Conservation (phyloP, 2,797 vertebrate species). For the Sylvilagus floridanus region DNA sequence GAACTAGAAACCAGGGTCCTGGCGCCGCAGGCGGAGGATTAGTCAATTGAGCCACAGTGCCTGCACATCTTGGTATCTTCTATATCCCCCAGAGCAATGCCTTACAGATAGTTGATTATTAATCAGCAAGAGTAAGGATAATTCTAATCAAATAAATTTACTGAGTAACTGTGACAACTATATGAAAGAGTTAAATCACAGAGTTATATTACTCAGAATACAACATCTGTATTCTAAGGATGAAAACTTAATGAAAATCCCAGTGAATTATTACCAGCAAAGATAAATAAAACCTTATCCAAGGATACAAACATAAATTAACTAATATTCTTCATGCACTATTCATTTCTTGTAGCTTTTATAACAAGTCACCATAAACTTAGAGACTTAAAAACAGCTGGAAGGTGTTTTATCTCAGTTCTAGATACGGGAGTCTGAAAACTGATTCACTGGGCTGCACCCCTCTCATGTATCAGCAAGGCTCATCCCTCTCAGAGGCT, state of each 20-base stretch:
- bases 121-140: background rate
- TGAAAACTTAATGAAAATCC: background rate
- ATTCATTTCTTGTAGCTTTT: background rate
- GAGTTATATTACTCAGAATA: background rate
- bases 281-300: background rate
- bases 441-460: background rate
- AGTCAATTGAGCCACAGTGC: too few relatives aligned
- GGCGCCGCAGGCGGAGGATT: too few relatives aligned
- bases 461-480: background rate
- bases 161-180: background rate
- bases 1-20: too few relatives aligned
- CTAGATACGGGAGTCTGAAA: background rate
- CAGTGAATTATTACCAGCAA: background rate
- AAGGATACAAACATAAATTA: background rate
- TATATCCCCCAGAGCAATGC: background rate
- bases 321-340: background rate
- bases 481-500: background rate
- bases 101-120: background rate
- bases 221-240: background rate
- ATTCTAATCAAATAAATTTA: background rate
- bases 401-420: background rate
- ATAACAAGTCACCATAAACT: constrained; percentile 14
- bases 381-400: background rate
- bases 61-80: background rate
- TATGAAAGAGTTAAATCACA: background rate